These are phyloP conservation scores for Dasyprocta punctata DNA, from an alignment of 2,113 vertebrate genomes.

Conservation along the genomic window DNA sequence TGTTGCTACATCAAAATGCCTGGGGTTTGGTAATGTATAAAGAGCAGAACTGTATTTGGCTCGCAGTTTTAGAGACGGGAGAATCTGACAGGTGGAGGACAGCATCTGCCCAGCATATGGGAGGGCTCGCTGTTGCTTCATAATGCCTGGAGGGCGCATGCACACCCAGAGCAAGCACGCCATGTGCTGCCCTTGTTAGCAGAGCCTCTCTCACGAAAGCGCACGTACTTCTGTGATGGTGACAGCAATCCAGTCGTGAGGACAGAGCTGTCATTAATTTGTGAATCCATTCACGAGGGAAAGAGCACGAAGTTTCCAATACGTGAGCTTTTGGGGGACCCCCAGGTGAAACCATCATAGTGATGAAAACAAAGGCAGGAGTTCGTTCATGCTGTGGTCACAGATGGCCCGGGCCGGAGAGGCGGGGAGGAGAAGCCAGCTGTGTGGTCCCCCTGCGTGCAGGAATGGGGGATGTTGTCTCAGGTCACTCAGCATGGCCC, in stretches of 20 bases:
- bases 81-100: neutral
- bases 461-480: neutral
- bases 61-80: neutral
- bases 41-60: neutral
- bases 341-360: neutral
- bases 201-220: neutral
- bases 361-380: neutral
- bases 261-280: neutral
- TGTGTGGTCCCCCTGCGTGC: fast-evolving
- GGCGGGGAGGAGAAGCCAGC: neutral
- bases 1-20: neutral
- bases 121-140: neutral
- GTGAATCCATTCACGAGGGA: neutral
- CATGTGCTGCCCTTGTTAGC: neutral
- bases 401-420: neutral
- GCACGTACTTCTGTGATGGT: neutral
- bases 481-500: neutral
- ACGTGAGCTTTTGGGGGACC: neutral
- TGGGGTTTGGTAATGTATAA: neutral
- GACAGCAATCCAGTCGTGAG: neutral
- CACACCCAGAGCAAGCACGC: neutral
- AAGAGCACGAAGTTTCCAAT: neutral
- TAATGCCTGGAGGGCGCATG: neutral
- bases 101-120: neutral
- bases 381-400: neutral